These are phyloP conservation scores for Pogonomyrmex barbatus DNA, from an alignment of 1,140 invertebrate genomes.

Conservation along the genomic window DNA sequence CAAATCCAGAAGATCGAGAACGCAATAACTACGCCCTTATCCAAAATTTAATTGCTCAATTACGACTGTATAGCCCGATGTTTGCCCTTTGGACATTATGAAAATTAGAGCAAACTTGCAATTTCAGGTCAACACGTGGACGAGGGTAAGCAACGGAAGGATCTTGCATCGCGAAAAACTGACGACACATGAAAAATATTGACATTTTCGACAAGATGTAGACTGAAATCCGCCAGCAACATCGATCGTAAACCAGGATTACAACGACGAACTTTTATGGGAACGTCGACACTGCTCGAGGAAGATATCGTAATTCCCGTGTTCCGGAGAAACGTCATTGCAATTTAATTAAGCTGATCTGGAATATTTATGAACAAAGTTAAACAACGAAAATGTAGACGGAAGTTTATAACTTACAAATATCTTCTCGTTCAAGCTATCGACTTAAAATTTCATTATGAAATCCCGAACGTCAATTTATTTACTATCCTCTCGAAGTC, in stretches of 20 bases:
- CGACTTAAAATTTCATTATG: neutral
- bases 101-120: neutral
- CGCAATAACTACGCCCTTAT: neutral
- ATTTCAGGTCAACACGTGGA: conserved; percentile 20
- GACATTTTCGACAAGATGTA: neutral
- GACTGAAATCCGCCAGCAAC: neutral
- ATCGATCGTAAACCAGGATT: neutral
- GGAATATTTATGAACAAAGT: neutral
- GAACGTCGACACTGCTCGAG: neutral
- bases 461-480: neutral
- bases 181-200: neutral
- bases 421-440: neutral
- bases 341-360: neutral
- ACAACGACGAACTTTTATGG: neutral
- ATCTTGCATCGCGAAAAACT: neutral
- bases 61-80: neutral
- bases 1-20: neutral
- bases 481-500: neutral
- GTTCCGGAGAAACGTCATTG: neutral
- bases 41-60: neutral
- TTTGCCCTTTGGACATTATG: neutral
- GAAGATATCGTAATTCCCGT: neutral
- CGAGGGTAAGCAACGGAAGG: neutral
- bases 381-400: neutral
- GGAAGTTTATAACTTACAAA: neutral